Conservation (phyloP, 2,888 invertebrate genomes). For the Pandemis heparana region DNA sequence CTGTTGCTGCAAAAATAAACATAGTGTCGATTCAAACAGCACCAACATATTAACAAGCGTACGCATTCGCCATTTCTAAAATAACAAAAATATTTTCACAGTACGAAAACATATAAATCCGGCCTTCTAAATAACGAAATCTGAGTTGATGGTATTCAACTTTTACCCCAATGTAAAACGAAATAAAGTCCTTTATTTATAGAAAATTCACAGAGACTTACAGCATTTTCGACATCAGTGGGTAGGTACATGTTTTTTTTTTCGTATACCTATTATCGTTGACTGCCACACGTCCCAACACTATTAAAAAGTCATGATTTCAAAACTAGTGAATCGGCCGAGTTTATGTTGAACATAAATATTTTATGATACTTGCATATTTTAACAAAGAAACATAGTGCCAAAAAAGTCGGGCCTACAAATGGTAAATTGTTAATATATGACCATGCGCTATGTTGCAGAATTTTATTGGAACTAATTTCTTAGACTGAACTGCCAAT, state of each 20-base stretch:
- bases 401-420: neutral
- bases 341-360: slow-evolving; percentile 2
- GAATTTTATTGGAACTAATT: too few species aligned
- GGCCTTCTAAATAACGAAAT: neutral
- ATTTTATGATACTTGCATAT: slow-evolving; percentile 14
- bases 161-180: neutral
- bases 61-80: neutral
- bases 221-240: neutral
- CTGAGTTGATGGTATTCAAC: neutral
- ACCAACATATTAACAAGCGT: neutral
- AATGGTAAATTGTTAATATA: too few species aligned
- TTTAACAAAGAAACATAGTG: neutral
- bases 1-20: neutral
- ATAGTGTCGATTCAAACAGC: neutral
- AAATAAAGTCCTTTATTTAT: neutral
- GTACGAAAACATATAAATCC: slow-evolving; percentile 6
- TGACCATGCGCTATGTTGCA: too few species aligned
- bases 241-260: neutral
- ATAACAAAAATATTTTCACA: neutral
- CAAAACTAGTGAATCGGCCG: slow-evolving; percentile 26
- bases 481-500: too few species aligned
- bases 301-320: slow-evolving; percentile 18
- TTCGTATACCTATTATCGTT: slow-evolving; percentile 6
- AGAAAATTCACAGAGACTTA: neutral
- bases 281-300: neutral